Evolutionary conservation across 2,888 invertebrate genomes (phyloP).

Genomic region (Nomada flava): DNA sequence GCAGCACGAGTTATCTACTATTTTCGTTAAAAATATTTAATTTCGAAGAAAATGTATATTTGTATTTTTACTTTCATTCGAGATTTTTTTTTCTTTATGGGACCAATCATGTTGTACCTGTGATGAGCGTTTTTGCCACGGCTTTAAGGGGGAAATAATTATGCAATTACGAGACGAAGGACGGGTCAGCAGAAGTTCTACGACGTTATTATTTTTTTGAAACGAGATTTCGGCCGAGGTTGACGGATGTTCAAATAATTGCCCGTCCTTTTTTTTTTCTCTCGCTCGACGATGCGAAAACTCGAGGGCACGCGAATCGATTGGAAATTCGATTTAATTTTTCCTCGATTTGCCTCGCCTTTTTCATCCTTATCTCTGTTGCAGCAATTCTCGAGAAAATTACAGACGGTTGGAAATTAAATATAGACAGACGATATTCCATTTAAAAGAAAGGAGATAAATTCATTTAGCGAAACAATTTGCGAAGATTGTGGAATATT

Average conservation of each 20-base stretch:
- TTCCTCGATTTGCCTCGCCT: not conserved
- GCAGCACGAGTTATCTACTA: too few relatives aligned
- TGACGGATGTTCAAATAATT: not conserved
- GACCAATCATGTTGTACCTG: not conserved
- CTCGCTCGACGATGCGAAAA: not conserved
- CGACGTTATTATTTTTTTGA: not conserved
- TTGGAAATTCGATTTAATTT: not conserved
- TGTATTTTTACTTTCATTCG: too few relatives aligned
- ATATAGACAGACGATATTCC: too few relatives aligned
- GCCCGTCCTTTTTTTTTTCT: not conserved
- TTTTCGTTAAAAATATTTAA: too few relatives aligned
- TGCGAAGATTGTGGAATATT: too few relatives aligned
- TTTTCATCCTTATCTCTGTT: too few relatives aligned
- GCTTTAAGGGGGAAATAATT: constrained; percentile 15
- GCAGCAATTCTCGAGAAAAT: too few relatives aligned
- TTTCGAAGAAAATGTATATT: too few relatives aligned
- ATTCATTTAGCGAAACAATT: too few relatives aligned
- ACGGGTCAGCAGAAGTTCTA: not conserved
- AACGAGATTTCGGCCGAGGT: not conserved
- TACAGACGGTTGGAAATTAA: not conserved
- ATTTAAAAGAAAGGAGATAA: too few relatives aligned
- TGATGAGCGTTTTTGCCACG: not conserved
- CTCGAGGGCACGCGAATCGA: not conserved
- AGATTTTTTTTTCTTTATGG: not conserved
- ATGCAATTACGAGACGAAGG: constrained; percentile 10